These are phyloP conservation scores for Macquaria australasica DNA, from an alignment of 2,113 vertebrate genomes.

Conservation along the genomic window DNA sequence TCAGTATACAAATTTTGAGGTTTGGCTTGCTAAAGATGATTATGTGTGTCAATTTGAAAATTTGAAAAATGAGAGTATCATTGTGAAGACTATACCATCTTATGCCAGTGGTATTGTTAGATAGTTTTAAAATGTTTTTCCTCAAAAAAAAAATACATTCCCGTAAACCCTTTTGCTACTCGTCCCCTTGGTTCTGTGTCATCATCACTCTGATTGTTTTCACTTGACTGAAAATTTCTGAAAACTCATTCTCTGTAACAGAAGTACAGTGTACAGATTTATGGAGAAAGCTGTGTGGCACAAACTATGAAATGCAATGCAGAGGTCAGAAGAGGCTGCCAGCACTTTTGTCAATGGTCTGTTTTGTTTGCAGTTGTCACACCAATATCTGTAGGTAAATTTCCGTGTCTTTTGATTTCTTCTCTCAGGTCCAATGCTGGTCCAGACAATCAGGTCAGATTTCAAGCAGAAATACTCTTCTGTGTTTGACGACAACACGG, in stretches of 20 bases:
- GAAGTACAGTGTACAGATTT: neutral
- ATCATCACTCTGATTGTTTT: neutral
- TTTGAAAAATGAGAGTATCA: neutral
- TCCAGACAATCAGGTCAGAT: conserved; percentile 93
- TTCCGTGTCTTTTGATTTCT: neutral
- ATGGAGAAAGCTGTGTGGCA: neutral
- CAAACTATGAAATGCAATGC: neutral
- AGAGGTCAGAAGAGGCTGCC: neutral
- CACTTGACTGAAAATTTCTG: neutral
- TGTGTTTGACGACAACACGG: conserved; percentile 93
- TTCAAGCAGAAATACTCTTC: conserved; percentile 95
- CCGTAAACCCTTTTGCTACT: neutral
- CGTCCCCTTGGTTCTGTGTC: neutral
- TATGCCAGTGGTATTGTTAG: neutral
- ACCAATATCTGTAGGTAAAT: neutral
- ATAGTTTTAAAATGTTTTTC: neutral
- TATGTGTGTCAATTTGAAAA: neutral
- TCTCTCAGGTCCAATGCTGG: conserved; percentile 89
- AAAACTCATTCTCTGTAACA: neutral
- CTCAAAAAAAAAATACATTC: neutral
- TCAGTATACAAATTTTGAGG: neutral
- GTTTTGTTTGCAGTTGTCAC: neutral
- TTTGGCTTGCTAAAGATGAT: neutral
- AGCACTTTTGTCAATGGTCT: neutral
- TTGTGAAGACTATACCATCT: neutral